A percentile compares a stretch with the other conserved stretches of the same genome.
phyloP scores from a whole-genome alignment of 1,140 invertebrate species.

The Drosophila nikananu region DNA sequence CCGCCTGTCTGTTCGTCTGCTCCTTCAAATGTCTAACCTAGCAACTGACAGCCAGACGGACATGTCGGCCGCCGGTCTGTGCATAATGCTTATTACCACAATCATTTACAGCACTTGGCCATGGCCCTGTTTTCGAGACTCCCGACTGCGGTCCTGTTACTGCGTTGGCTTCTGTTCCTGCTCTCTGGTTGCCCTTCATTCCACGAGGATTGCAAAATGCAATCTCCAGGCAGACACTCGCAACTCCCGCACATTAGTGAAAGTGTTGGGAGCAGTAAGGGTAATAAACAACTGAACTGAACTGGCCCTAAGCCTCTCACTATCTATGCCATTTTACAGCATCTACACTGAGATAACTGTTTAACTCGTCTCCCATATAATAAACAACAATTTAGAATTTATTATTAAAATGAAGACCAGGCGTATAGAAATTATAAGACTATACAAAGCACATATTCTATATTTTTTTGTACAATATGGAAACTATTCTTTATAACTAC shows the following conservation, averaged over 20 bases:
- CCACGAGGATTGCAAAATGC: slow-evolving; percentile 67
- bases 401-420: background rate
- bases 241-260: slow-evolving; percentile 55
- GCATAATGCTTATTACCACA: slow-evolving; percentile 79
- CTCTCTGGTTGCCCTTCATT: slow-evolving; percentile 37
- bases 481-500: background rate
- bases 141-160: background rate
- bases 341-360: background rate
- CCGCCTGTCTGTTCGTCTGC: slow-evolving; percentile 29
- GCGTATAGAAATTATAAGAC: too few species aligned
- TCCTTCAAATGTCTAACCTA: slow-evolving; percentile 7
- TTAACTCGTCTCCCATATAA: background rate
- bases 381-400: background rate
- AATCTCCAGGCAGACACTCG: slow-evolving; percentile 50
- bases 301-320: background rate
- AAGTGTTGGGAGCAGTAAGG: slow-evolving; percentile 57
- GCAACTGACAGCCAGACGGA: slow-evolving; percentile 36
- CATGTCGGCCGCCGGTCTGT: slow-evolving; percentile 53
- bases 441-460: too few species aligned
- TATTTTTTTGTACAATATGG: background rate
- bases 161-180: background rate
- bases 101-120: slow-evolving; percentile 53
- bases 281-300: slow-evolving; percentile 54
- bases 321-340: slow-evolving; percentile 1
- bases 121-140: slow-evolving; percentile 10